These are phyloP conservation scores for Polymixis lichenea DNA, from an alignment of 2,888 invertebrate species.

Conservation along the genomic window DNA sequence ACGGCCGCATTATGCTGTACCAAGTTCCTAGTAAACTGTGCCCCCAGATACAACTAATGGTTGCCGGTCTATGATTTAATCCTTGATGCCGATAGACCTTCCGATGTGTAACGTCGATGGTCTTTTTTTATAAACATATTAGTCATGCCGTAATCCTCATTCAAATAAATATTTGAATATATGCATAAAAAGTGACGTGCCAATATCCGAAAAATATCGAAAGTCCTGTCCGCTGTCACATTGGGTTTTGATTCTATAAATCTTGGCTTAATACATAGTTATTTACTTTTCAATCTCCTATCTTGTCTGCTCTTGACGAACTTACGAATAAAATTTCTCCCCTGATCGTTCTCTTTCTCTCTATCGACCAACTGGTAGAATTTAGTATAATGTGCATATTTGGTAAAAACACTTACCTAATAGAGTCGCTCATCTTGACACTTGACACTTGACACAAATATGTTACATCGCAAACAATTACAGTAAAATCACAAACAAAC, in stretches of 20 bases:
- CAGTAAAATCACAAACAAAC: slow-evolving; percentile 31
- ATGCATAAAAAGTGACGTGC: background rate
- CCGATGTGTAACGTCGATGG: too few relatives aligned
- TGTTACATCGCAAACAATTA: slow-evolving; percentile 2
- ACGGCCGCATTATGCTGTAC: background rate
- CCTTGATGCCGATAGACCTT: background rate
- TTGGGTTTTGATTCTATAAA: background rate
- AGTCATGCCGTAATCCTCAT: background rate
- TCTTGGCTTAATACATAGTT: background rate
- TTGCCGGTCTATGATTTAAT: background rate
- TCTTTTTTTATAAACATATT: background rate
- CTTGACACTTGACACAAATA: too few relatives aligned
- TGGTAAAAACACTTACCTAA: background rate
- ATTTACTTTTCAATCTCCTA: background rate
- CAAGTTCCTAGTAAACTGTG: background rate
- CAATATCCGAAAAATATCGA: background rate
- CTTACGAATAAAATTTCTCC: background rate
- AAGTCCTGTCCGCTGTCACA: background rate
- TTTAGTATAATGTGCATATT: background rate
- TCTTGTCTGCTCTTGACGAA: too few relatives aligned
- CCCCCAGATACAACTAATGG: background rate
- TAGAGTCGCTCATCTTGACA: background rate
- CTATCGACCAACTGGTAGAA: background rate
- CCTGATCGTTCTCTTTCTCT: background rate
- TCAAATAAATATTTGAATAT: background rate